phyloP scores from a whole-genome alignment of 2,797 vertebrate genomes.

The Xyrichtys novacula region DNA sequence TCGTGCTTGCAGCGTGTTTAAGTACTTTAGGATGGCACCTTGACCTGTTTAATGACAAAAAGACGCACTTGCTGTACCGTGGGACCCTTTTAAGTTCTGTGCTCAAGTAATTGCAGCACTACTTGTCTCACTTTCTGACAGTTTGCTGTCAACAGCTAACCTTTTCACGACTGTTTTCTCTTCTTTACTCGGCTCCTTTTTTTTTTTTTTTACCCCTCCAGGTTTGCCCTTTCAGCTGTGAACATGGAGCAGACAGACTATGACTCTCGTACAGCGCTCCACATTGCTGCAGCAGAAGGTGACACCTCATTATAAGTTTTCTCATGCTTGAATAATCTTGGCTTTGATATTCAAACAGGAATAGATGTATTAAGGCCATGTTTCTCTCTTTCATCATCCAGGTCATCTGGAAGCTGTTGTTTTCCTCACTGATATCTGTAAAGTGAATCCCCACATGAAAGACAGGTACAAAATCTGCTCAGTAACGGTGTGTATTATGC shows the following conservation, averaged over 20 bases:
- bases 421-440: conserved; percentile 90
- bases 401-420: conserved; percentile 88
- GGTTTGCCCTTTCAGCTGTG: conserved; percentile 94
- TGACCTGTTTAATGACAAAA: not conserved
- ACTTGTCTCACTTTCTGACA: conserved; percentile 1
- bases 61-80: not conserved
- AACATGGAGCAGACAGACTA: conserved; percentile 97
- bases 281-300: conserved; percentile 96
- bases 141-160: conserved; percentile 22
- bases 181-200: not conserved
- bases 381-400: conserved; percentile 59
- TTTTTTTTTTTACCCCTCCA: conserved; percentile 58
- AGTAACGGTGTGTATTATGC: not conserved
- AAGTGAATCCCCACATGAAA: conserved; percentile 89
- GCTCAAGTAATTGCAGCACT: not conserved
- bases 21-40: not conserved
- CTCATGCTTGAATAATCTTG: conserved; percentile 12
- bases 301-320: conserved; percentile 44
- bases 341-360: conserved; percentile 27
- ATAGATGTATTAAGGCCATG: conserved; percentile 9
- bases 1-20: not conserved
- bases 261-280: conserved; percentile 93
- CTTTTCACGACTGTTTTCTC: conserved; percentile 14
- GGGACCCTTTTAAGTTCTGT: not conserved
- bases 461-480: conserved; percentile 86